Evolutionary conservation across 2,797 vertebrate species (phyloP).

Genomic region (Rhinella marina): DNA sequence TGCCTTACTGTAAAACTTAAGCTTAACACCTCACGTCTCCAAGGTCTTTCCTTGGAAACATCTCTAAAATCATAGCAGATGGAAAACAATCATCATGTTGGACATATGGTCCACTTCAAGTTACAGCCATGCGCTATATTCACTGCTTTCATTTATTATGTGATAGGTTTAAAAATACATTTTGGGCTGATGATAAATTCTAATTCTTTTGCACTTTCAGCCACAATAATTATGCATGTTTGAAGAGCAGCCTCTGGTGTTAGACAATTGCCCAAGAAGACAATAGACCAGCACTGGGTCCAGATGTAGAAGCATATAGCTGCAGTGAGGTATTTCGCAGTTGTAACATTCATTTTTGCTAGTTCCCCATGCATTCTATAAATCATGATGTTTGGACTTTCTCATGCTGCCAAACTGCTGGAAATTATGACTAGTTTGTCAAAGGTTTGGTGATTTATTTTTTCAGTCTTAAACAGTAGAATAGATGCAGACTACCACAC

Average conservation of each 20-base stretch:
- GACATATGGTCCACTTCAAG: constrained; percentile 34
- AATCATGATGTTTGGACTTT: constrained; percentile 29
- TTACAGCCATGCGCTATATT: background rate
- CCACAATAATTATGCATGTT: constrained; percentile 16
- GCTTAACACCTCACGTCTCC: background rate
- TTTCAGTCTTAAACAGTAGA: constrained; percentile 16
- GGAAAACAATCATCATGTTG: background rate
- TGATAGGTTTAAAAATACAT: constrained; percentile 41
- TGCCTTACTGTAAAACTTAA: constrained; percentile 19
- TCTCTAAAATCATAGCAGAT: constrained; percentile 23
- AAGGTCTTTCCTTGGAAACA: background rate
- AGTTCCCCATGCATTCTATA: constrained; percentile 15
- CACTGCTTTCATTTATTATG: background rate
- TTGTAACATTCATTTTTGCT: constrained; percentile 16
- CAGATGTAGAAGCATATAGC: constrained; percentile 28
- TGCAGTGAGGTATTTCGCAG: background rate
- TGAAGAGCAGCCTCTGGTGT: constrained; percentile 26
- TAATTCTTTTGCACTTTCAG: constrained; percentile 14
- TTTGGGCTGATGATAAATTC: constrained; percentile 1
- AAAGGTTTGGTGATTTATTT: constrained; percentile 49
- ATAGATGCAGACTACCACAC: constrained; percentile 22
- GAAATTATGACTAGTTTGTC: constrained; percentile 1
- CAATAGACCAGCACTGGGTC: constrained; percentile 31
- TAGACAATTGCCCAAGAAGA: constrained; percentile 27
- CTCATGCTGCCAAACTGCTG: constrained; percentile 37